Conservation (phyloP, 2,888 invertebrate genomes). For the Drosophila tripunctata region DNA sequence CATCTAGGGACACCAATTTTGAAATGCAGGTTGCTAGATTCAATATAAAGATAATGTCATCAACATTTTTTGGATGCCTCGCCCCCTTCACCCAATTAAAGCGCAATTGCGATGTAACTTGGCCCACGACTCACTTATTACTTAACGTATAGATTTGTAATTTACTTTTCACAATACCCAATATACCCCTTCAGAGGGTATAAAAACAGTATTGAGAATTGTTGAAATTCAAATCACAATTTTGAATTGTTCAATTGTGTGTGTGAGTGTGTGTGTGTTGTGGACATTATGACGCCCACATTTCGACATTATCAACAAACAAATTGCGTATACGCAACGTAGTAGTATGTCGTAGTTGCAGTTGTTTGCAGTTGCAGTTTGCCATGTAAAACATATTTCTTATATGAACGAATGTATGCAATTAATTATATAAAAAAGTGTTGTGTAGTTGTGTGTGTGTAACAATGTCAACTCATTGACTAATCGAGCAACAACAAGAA, state of each 20-base stretch:
- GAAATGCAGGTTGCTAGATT: no score
- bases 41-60: no score
- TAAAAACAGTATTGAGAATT: slow-evolving; percentile 17
- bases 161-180: no score
- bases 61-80: no score
- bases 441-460: slow-evolving; percentile 10
- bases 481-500: slow-evolving; percentile 42
- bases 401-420: slow-evolving; percentile 23
- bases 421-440: slow-evolving; percentile 38
- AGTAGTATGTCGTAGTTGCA: slow-evolving; percentile 7
- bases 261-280: no score
- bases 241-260: slow-evolving; percentile 23
- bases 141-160: no score
- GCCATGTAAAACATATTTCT: slow-evolving; percentile 34
- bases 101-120: no score
- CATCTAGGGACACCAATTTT: no score
- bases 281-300: slow-evolving; percentile 43
- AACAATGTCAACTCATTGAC: slow-evolving; percentile 56
- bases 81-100: no score
- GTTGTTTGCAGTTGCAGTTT: slow-evolving; percentile 7
- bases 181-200: no score
- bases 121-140: no score
- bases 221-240: slow-evolving; percentile 49
- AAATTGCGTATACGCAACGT: slow-evolving; percentile 66
- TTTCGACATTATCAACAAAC: slow-evolving; percentile 39